phyloP scores from a whole-genome alignment of 2,113 vertebrate genomes.

The Lepus europaeus region DNA sequence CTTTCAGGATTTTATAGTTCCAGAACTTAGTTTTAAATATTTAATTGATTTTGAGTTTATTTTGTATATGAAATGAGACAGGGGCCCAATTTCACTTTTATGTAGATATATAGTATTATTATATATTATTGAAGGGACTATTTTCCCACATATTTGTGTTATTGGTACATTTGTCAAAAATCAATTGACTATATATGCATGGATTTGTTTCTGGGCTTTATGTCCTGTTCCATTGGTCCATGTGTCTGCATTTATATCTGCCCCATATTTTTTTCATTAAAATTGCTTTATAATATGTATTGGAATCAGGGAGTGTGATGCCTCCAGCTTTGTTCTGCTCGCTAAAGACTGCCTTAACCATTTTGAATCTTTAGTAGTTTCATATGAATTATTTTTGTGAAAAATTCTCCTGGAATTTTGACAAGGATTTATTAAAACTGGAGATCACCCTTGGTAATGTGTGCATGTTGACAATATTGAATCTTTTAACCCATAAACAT shows the following conservation, averaged over 20 bases:
- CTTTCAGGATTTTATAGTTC: background rate
- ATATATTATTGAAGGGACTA: background rate
- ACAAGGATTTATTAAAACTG: background rate
- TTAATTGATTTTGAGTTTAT: background rate
- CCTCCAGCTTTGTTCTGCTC: background rate
- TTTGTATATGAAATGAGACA: background rate
- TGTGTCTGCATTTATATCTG: background rate
- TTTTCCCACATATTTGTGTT: background rate
- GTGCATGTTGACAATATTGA: background rate
- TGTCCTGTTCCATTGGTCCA: background rate
- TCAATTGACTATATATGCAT: background rate
- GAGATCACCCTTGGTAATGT: background rate
- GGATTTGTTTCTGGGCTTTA: background rate
- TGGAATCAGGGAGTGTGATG: background rate
- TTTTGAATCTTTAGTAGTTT: background rate
- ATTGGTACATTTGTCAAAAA: background rate
- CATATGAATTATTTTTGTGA: background rate
- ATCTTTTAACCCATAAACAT: background rate
- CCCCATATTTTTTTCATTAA: background rate
- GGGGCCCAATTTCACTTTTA: background rate
- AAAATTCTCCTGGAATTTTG: background rate
- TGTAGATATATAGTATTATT: background rate
- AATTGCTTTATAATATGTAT: too few relatives aligned
- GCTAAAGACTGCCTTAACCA: background rate
- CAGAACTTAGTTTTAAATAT: background rate